Evolutionary conservation across 2,113 vertebrate genomes (phyloP), one percentile per base, ranked within the genome.

Genomic region (Caracal caracal): DNA sequence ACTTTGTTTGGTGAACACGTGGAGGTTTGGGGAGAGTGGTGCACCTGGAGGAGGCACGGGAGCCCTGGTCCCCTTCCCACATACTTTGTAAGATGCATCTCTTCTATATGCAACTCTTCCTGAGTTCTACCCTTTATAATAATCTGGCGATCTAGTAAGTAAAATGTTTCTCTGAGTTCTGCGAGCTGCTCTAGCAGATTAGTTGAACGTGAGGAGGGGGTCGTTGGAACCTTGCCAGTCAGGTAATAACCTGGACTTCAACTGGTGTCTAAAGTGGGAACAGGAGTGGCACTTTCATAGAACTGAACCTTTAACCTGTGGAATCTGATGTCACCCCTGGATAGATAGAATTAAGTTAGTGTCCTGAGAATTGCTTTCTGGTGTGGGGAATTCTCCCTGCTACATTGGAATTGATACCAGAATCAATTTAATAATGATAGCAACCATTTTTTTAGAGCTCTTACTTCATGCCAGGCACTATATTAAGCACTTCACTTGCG

Each of bases 81-180:
- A 40, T 43, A 33, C 89, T 6, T 81, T 81, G 28, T 22, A 51
- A 51, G 53, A 24, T 70, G 63, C 28, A n/a, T 56, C 47, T 81
- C 49, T 81, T 56, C 47, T 28, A 43, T 81, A 49, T 70, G 24
- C 15, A 59, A 59, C 43, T 79, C 16, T 19, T 90, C 59, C 43
- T 79, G 40, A 78, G 43, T 65, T 79, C 49, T 22, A 37, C 33
- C 73, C 68, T 91, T 91, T 59, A 65, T 75, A 82, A 82, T n/a
- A 89, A 82, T 40, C 66, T 35, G 16, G n/a, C 63, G 10, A 73
- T 89, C 49, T 81, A 63, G 40, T 73, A 82, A 82, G n/a, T 87
- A 53, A 73, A 89, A 65, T 19, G 47, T 82, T 82, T 81, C 17
- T 94, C 76, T 81, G n/a, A 65, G n/a, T 89, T 89, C 86, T 75